Evolutionary conservation across 1,140 invertebrate genomes (phyloP).

Genomic region (Drosophila athabasca): DNA sequence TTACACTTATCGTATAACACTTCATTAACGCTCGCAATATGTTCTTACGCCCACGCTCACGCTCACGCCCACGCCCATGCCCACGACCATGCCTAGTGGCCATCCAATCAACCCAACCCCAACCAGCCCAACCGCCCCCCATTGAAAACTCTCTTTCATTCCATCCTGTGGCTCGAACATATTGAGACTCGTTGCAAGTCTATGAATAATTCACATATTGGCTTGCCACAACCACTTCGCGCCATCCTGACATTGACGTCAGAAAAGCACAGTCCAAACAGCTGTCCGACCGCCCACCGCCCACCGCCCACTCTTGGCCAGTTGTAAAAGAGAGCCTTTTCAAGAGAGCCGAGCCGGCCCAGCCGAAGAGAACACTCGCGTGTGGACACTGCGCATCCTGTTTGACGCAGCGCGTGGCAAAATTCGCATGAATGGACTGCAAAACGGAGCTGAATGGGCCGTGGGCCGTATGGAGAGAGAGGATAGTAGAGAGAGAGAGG

Average conservation of each 20-base stretch:
- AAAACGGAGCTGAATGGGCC: conserved; percentile 61
- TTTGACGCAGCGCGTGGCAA: conserved; percentile 76
- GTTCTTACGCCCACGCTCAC: conserved; percentile 54
- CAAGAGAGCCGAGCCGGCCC: conserved; percentile 9
- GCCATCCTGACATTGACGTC: conserved; percentile 72
- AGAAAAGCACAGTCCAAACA: conserved; percentile 62
- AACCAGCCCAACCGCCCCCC: conserved; percentile 1
- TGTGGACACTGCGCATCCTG: conserved; percentile 70
- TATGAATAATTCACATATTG: conserved; percentile 72
- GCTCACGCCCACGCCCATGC: too few species aligned
- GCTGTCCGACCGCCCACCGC: conserved; percentile 63
- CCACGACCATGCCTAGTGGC: conserved; percentile 40
- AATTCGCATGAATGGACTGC: conserved; percentile 69
- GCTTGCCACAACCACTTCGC: conserved; percentile 47
- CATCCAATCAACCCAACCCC: not conserved
- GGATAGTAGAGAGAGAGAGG: conserved; percentile 9
- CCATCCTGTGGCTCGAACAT: conserved; percentile 29
- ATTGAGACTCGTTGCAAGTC: conserved; percentile 59
- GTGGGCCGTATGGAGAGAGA: conserved; percentile 10
- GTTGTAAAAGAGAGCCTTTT: conserved; percentile 35
- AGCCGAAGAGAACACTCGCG: conserved; percentile 24
- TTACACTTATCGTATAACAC: conserved; percentile 75
- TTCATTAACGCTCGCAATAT: conserved; percentile 71
- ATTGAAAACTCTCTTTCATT: not conserved
- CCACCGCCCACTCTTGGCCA: conserved; percentile 49